A percentile compares a stretch with the other conserved stretches of the same genome.
Conservation (phyloP, 2,113 vertebrate species). For the Pao palembangensis region DNA sequence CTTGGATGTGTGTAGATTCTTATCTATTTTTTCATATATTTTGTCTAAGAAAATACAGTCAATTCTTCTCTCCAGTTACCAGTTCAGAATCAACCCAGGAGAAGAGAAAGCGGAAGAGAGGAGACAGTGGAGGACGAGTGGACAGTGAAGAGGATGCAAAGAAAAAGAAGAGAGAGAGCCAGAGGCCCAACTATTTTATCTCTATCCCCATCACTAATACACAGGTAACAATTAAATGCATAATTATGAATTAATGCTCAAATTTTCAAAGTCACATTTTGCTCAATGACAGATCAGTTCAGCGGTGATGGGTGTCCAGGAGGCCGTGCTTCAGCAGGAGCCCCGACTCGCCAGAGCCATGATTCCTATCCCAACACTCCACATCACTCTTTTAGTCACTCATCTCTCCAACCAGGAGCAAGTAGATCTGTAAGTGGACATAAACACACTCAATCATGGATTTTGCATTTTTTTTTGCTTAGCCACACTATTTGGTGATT, state of each 20-base stretch:
- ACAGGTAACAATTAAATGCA: constrained; percentile 30
- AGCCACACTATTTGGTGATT: neutral
- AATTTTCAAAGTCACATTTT: constrained; percentile 4
- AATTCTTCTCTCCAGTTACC: constrained; percentile 63
- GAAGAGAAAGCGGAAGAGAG: constrained; percentile 79
- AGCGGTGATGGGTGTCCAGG: constrained; percentile 78
- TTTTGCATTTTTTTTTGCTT: neutral
- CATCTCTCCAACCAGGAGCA: constrained; percentile 85
- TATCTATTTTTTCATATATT: neutral
- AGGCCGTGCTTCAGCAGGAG: constrained; percentile 81
- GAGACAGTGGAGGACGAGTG: constrained; percentile 41
- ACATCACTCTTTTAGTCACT: constrained; percentile 89
- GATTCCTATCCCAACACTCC: constrained; percentile 80
- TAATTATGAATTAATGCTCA: neutral
- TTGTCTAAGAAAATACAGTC: neutral
- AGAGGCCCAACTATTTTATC: constrained; percentile 89
- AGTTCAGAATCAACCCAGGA: constrained; percentile 60
- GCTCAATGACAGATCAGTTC: constrained; percentile 77
- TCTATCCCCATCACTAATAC: constrained; percentile 81
- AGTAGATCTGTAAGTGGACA: constrained; percentile 78
- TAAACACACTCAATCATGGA: neutral
- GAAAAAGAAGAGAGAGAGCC: constrained; percentile 76
- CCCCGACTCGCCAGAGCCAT: constrained; percentile 81
- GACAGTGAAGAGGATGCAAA: constrained; percentile 77
- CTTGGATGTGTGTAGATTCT: constrained; percentile 44